Percentiles rank a stretch among this genome's conserved stretches.
phyloP scores from a whole-genome alignment of 2,797 vertebrate genomes.

The Acestrorhynchus altus region DNA sequence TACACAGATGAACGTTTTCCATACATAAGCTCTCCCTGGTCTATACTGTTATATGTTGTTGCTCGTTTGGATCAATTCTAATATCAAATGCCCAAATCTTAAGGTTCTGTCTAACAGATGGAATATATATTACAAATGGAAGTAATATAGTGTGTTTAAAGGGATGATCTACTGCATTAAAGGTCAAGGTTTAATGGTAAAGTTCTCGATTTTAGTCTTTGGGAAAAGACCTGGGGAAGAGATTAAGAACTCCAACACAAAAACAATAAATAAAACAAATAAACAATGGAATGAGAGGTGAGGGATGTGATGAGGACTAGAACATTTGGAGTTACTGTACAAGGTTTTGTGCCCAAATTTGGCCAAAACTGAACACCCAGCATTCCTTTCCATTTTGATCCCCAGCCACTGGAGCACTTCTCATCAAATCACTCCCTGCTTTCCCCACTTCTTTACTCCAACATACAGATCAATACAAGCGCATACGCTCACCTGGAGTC shows the following conservation, averaged over 20 bases:
- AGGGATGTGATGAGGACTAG: background rate
- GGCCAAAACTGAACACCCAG: slow-evolving; percentile 71
- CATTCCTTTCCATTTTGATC: slow-evolving; percentile 49
- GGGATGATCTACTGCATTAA: background rate
- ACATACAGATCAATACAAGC: background rate
- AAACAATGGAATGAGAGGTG: too few relatives aligned
- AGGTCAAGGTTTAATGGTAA: too few relatives aligned
- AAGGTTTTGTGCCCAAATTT: slow-evolving; percentile 79
- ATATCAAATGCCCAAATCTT: background rate
- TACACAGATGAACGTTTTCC: slow-evolving; percentile 1
- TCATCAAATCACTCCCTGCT: slow-evolving; percentile 13
- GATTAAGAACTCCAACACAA: too few relatives aligned
- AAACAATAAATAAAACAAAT: too few relatives aligned
- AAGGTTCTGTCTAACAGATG: background rate
- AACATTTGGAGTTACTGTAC: slow-evolving; percentile 16
- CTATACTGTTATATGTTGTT: background rate
- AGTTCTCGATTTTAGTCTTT: background rate
- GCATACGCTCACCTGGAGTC: background rate
- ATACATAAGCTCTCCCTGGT: background rate
- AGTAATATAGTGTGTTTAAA: background rate
- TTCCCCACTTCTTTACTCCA: background rate
- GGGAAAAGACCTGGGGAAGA: too few relatives aligned
- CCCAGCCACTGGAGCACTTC: slow-evolving; percentile 19
- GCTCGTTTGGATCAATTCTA: background rate
- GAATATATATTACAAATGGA: background rate